Conservation (phyloP, 1,140 invertebrate genomes). For the Hylaeus volcanicus region DNA sequence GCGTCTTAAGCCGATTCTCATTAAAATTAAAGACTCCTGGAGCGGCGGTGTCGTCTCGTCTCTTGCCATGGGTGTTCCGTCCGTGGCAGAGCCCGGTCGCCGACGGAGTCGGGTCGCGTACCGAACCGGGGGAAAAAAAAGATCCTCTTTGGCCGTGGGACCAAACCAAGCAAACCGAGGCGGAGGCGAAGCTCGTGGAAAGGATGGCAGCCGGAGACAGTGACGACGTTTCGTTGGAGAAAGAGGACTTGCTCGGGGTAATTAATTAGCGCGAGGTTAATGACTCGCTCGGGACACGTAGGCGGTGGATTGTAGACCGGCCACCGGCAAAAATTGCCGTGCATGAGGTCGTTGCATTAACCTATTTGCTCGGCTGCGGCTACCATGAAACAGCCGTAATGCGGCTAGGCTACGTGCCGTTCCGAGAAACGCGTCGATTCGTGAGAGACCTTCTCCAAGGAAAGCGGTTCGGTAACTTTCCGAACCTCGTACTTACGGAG, state of each 20-base stretch:
- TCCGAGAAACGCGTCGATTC: conserved; percentile 15
- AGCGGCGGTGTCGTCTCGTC: background rate
- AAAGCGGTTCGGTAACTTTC: conserved; percentile 45
- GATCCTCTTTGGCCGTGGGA: conserved; percentile 13
- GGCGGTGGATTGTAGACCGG: conserved; percentile 39
- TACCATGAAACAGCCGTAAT: conserved; percentile 47
- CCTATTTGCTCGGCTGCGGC: conserved; percentile 56
- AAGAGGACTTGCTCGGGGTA: conserved; percentile 43
- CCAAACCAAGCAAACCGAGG: background rate
- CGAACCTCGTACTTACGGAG: background rate
- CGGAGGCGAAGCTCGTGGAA: background rate
- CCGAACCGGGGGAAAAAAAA: background rate
- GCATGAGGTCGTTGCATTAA: conserved; percentile 61
- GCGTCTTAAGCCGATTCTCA: conserved; percentile 51
- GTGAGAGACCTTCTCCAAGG: conserved; percentile 20
- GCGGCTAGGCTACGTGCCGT: conserved; percentile 17
- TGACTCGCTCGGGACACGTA: conserved; percentile 57
- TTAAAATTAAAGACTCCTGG: conserved; percentile 51
- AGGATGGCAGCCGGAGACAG: conserved; percentile 14
- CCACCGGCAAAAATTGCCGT: conserved; percentile 51
- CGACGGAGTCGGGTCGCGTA: background rate
- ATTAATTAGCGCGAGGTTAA: conserved; percentile 64
- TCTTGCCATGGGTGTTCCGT: background rate
- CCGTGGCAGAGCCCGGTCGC: background rate
- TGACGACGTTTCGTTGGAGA: conserved; percentile 22